phyloP scores from a whole-genome alignment of 2,888 invertebrate genomes.

The Hypena proboscidalis region DNA sequence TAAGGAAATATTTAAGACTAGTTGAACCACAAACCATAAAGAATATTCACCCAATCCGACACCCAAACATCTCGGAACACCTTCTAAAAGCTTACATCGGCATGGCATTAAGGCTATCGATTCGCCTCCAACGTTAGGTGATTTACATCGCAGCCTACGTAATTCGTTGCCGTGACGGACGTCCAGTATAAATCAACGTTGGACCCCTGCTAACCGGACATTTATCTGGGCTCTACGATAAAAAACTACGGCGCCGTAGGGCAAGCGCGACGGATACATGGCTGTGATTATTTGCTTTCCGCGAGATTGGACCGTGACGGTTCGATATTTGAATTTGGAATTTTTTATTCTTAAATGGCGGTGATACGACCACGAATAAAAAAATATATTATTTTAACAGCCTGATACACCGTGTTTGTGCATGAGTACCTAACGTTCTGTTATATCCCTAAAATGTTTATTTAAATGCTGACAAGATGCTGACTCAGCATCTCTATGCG shows the following conservation, averaged over 20 bases:
- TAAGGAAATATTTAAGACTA: too few relatives aligned
- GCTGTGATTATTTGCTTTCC: constrained; percentile 50
- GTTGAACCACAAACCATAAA: too few relatives aligned
- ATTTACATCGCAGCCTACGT: constrained; percentile 80
- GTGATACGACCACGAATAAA: too few relatives aligned
- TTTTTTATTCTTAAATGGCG: too few relatives aligned
- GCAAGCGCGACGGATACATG: constrained; percentile 49
- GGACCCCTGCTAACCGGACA: constrained; percentile 82
- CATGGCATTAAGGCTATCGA: constrained; percentile 70
- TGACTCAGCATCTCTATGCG: too few relatives aligned
- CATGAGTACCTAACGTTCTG: too few relatives aligned
- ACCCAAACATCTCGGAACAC: constrained; percentile 14
- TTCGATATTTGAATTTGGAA: constrained; percentile 6
- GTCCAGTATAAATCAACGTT: constrained; percentile 81
- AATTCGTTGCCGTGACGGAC: constrained; percentile 82
- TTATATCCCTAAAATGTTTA: too few relatives aligned
- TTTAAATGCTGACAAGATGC: too few relatives aligned
- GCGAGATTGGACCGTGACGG: constrained; percentile 41
- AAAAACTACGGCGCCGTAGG: constrained; percentile 67
- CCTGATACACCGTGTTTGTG: too few relatives aligned
- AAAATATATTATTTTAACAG: too few relatives aligned
- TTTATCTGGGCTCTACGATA: constrained; percentile 75
- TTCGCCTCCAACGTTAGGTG: constrained; percentile 66
- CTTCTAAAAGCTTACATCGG: constrained; percentile 41
- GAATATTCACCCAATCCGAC: not conserved